Base-by-base conservation (phyloP, 2,797 vertebrate genomes). In the Heteromormyrus szaboi region DNA sequence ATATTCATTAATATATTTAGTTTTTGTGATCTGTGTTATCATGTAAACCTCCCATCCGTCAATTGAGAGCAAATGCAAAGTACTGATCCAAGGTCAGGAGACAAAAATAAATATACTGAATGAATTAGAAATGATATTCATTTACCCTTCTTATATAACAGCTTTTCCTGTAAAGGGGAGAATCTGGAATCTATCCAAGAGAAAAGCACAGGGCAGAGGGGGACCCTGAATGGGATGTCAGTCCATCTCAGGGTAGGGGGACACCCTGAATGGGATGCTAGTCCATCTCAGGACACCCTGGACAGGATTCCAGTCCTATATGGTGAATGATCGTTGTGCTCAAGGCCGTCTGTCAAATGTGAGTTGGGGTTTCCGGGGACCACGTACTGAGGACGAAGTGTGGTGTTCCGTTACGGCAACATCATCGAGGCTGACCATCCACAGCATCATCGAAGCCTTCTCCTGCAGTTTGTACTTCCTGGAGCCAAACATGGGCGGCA, bases 381-480 rank as follows among this genome's bases (percentile, higher is more conserved):
- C 76, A 79, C 44, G 22, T 81, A 86, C 56, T 6, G 12, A n/a
- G 1, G 88, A 12, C 1, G 90, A 51, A 17, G 48, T 88, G 46
- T 37, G 79, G 41, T 76, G 76, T 87, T 90, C 89, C 87, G 88
- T 90, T 86, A 91, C 84, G 46, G 90, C 90, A 29, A 93, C 88
- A 7, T 92, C 90, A 79, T 62, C 81, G 22, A 86, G 81, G 87
- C 53, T 89, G 72, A 93, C 46, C 88, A 51, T 91, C 92, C 92
- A 93, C 79, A 90, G 76, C 89, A 92, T 92, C 90, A 89, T 91
- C 12, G 90, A 91, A 22, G 89, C 89, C 29, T 90, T 90, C 84
- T 93, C 87, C 81, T 91, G 92, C 25, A 92, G 88, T 72, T 90
- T 91, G 88, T 91, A 91, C 89, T 91, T 92, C 88, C 92, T 94